Evolutionary conservation across 2,888 invertebrate genomes (phyloP).

Genomic region (Limnephilus marmoratus): DNA sequence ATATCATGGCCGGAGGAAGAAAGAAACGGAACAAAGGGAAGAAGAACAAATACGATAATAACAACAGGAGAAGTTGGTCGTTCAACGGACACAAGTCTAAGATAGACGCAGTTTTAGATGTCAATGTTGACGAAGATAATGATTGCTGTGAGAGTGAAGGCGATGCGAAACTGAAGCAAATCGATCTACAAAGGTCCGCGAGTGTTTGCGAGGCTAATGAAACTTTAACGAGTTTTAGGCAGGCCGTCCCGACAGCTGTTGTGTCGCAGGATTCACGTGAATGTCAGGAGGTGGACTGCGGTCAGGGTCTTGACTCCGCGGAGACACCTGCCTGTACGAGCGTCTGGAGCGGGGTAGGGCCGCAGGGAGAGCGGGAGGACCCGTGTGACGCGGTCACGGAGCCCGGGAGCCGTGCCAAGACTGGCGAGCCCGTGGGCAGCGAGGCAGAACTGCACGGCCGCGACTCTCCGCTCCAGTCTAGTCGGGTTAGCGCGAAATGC

Average conservation of each 20-base stretch:
- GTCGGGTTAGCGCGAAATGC: conserved; percentile 57
- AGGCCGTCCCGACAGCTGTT: neutral
- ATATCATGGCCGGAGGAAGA: conserved; percentile 75
- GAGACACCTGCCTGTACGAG: conserved; percentile 46
- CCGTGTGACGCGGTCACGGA: conserved; percentile 45
- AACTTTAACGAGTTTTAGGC: neutral
- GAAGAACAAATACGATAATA: conserved; percentile 66
- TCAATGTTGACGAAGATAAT: neutral
- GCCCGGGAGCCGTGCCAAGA: conserved; percentile 47
- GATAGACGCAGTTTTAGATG: conserved; percentile 7
- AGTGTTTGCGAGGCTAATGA: conserved; percentile 34
- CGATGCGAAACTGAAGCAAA: neutral
- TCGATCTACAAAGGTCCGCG: conserved; percentile 42
- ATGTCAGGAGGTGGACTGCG: conserved; percentile 19
- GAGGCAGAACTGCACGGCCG: conserved; percentile 25
- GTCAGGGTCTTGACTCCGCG: neutral
- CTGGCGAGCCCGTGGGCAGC: conserved; percentile 52
- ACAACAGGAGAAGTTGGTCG: conserved; percentile 63
- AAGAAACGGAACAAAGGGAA: conserved; percentile 69
- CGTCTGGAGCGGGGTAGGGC: conserved; percentile 2
- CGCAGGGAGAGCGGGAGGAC: conserved; percentile 23
- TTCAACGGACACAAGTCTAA: conserved; percentile 57
- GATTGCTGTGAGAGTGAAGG: neutral
- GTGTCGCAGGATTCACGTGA: neutral
- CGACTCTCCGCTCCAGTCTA: conserved; percentile 45